Evolutionary conservation across 2,888 invertebrate species (phyloP).

Genomic region (Conchocele bisecta): DNA sequence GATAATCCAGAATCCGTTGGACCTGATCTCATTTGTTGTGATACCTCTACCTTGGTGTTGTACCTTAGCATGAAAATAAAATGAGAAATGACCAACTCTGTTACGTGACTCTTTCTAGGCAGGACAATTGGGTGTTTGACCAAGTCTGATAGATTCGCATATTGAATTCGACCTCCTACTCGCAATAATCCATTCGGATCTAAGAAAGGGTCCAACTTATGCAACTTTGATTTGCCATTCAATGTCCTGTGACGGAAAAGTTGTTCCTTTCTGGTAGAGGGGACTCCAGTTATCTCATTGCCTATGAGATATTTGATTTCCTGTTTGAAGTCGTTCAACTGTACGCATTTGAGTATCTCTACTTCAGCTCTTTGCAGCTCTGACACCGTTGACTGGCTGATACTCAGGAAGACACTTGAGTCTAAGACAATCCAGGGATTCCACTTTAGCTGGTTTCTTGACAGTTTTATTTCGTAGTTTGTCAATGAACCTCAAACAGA

Average conservation of each 20-base stretch:
- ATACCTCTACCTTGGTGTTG: slow-evolving; percentile 53
- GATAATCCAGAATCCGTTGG: slow-evolving; percentile 73
- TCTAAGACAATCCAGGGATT: no score
- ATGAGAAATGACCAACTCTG: slow-evolving; percentile 26
- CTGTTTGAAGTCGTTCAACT: not conserved
- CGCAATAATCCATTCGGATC: slow-evolving; percentile 48
- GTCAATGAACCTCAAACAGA: slow-evolving; percentile 15
- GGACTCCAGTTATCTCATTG: not conserved
- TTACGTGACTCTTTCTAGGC: slow-evolving; percentile 45
- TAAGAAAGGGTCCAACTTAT: slow-evolving; percentile 48
- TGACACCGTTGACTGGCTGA: not conserved
- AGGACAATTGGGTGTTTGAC: slow-evolving; percentile 49
- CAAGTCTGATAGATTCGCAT: slow-evolving; percentile 3
- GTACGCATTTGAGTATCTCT: not conserved
- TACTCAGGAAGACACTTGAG: not conserved
- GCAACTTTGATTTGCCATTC: not conserved
- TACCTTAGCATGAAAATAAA: slow-evolving; percentile 39
- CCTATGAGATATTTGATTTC: not conserved
- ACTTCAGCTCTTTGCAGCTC: slow-evolving; percentile 12
- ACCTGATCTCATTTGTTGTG: slow-evolving; percentile 54
- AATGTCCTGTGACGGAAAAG: not conserved
- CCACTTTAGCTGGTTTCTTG: not conserved
- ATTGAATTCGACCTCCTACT: slow-evolving; percentile 51
- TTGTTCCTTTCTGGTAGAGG: not conserved
- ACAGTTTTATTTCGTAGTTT: not conserved